A percentile compares a stretch with the other conserved stretches of the same genome.
phyloP scores from a whole-genome alignment of 1,140 invertebrate species.

The Vollenhovia emeryi region DNA sequence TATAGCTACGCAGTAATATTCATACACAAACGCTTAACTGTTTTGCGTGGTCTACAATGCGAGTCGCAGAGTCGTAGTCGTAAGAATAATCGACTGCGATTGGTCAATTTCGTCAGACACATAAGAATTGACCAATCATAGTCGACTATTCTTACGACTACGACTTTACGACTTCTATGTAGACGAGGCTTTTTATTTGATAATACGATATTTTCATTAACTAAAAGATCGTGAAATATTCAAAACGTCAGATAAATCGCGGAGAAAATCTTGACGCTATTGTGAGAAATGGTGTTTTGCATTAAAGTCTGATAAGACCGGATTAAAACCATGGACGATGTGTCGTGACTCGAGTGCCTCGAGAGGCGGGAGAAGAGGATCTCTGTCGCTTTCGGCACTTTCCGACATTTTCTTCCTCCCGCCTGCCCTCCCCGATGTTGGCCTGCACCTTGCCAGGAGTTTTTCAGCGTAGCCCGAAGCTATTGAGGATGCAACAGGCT shows the following conservation, averaged over 20 bases:
- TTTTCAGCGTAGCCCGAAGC: slow-evolving; percentile 79
- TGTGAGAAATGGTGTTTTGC: slow-evolving; percentile 10
- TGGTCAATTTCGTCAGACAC: too few species aligned
- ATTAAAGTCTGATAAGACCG: not conserved
- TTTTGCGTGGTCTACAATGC: too few species aligned
- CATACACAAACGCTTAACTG: not conserved
- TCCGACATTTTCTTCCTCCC: slow-evolving; percentile 67
- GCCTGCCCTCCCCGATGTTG: slow-evolving; percentile 30
- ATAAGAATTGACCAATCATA: too few species aligned
- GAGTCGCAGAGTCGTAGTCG: too few species aligned
- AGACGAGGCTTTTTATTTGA: too few species aligned
- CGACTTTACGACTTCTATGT: too few species aligned
- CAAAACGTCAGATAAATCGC: not conserved
- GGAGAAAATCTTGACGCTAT: not conserved
- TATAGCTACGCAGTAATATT: not conserved
- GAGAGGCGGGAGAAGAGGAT: slow-evolving; percentile 53
- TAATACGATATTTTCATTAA: not conserved
- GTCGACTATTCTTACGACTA: too few species aligned
- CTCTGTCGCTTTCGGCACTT: slow-evolving; percentile 65
- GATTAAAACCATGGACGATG: slow-evolving; percentile 60
- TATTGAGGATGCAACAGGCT: slow-evolving; percentile 83
- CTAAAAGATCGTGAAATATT: not conserved
- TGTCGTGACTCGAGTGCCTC: slow-evolving; percentile 54
- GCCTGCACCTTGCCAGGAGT: slow-evolving; percentile 63
- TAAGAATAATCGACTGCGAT: too few species aligned